Evolutionary conservation across 2,113 vertebrate genomes (phyloP).

Genomic region (Dendrocopos noguchii): DNA sequence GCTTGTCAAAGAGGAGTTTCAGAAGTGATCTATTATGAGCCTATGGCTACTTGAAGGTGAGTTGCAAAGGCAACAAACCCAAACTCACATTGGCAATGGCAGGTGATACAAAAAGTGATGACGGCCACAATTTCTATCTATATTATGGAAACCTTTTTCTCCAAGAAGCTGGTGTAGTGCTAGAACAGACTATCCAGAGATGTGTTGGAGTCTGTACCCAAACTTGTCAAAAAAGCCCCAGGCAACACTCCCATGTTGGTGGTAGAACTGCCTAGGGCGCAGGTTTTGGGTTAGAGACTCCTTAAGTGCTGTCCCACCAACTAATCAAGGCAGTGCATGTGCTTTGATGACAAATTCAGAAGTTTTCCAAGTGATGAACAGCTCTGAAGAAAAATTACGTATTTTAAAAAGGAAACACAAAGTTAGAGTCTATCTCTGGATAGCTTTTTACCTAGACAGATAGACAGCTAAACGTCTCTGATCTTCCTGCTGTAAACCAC

Average conservation of each 20-base stretch:
- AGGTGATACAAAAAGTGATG: neutral
- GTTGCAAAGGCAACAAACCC: neutral
- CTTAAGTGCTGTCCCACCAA: neutral
- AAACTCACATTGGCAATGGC: neutral
- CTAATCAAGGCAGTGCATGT: neutral
- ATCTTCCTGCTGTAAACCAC: neutral
- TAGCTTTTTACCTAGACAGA: neutral
- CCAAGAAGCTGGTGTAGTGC: neutral
- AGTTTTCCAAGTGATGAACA: neutral
- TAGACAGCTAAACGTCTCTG: neutral
- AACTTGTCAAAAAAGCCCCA: neutral
- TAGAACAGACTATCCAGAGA: neutral
- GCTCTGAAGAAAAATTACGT: neutral
- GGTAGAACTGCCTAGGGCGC: neutral
- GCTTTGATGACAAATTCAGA: neutral
- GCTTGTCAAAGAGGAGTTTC: neutral
- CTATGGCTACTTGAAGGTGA: neutral
- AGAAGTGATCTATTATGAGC: fast-evolving
- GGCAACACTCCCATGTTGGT: neutral
- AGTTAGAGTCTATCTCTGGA: neutral
- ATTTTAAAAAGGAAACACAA: neutral
- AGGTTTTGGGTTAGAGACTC: neutral
- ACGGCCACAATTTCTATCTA: neutral
- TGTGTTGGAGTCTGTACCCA: neutral
- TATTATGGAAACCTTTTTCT: neutral